Evolutionary conservation across 2,113 vertebrate genomes (phyloP).

Genomic region (Bubo scandiacus): DNA sequence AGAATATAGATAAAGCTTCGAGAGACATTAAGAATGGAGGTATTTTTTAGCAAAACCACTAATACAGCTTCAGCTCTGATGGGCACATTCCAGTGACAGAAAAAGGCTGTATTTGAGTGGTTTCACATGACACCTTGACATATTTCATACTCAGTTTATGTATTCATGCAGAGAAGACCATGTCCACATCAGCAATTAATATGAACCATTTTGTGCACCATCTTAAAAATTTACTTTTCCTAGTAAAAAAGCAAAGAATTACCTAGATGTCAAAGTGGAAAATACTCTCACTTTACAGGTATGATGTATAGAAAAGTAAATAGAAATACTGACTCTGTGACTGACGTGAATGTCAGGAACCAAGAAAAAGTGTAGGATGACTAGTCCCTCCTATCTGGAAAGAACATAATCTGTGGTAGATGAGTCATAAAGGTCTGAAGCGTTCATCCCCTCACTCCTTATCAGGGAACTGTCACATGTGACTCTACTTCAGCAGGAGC

Average conservation of each 20-base stretch:
- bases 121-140: not conserved
- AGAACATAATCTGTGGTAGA: not conserved
- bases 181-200: not conserved
- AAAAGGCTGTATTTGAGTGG: not conserved
- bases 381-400: not conserved
- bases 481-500: not conserved
- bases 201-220: not conserved
- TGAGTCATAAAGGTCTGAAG: not conserved
- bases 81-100: not conserved
- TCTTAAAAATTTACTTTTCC: not conserved
- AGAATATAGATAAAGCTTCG: conserved; percentile 57
- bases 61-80: not conserved
- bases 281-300: not conserved
- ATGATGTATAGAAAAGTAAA: not conserved
- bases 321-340: not conserved
- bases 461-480: not conserved
- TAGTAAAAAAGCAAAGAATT: not conserved
- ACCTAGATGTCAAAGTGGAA: not conserved
- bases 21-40: conserved; percentile 1
- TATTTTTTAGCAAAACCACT: not conserved
- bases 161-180: not conserved
- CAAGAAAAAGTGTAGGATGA: not conserved
- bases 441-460: not conserved
- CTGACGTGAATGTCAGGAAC: not conserved
- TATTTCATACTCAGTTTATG: not conserved